Evolutionary conservation across 2,797 vertebrate species (phyloP), one percentile per base, ranked within the genome.

Genomic region (Etheostoma nigrum): DNA sequence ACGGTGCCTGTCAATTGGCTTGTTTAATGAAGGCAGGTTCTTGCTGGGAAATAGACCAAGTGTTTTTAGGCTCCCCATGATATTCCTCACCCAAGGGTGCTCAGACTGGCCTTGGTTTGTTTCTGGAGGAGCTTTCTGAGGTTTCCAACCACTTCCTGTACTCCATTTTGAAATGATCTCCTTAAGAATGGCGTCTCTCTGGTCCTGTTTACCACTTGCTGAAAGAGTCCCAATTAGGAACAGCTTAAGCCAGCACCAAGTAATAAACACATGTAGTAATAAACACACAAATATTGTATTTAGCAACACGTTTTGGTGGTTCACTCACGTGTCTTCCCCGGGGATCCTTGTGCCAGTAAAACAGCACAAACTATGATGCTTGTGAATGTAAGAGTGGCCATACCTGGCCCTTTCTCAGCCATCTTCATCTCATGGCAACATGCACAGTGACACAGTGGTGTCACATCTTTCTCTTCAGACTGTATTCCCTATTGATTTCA

Each of bases 31-130:
- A 6, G 92, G 91, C 44, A 93, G 65, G 68, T 58, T 91, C 72
- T 87, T 93, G 67, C 42, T 85, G 12, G 93, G 91, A 49, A 95
- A 81, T 4, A 93, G 52, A 12, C 94, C 94, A 10, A 95, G 74
- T 1, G 92, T 93, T 83, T 94, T 95, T 12, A 96, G 88, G 62
- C 93, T 79, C 25, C 93, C 93, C 85, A 94, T 72, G 14, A 95
- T 92, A 40, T 82, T 93, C 33, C 86, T 94, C 79, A 92, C 79
- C 70, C 94, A 89, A 1, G 92, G 83, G 45, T 90, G 86, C 19
- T 94, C 77, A 57, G 88, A 78, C 33, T 86, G 86, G 16, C 93
- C 90, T 11, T 89, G 69, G 52, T 59, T 75, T 59, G 84, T 82
- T 42, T 92, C 91, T 19, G 76, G 30, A 19, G 84, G 70, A 53